Conservation (phyloP, 2,888 invertebrate species). For the Cephus sareptanus region DNA sequence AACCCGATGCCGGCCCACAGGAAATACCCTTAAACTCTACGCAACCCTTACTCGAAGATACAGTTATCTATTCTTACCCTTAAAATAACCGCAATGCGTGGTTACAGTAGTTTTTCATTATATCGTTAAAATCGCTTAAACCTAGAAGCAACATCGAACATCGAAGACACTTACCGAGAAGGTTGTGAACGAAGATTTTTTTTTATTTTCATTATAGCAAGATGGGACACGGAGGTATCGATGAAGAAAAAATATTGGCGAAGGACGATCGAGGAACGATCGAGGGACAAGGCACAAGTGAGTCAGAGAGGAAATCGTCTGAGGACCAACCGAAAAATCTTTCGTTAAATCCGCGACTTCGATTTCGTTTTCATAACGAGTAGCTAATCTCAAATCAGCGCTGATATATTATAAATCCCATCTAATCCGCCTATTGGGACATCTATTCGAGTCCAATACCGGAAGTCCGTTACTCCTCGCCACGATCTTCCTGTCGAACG, state of each 20-base stretch:
- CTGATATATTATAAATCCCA: neutral
- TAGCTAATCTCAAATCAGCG: too few species aligned
- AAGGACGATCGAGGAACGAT: conserved; percentile 42
- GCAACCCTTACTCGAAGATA: neutral
- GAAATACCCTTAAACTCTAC: neutral
- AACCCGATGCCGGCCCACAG: neutral
- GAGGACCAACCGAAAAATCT: conserved; percentile 20
- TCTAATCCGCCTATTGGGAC: neutral
- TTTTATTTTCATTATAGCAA: conserved; percentile 20
- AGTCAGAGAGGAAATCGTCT: conserved; percentile 48
- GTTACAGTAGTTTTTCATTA: neutral
- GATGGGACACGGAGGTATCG: conserved; percentile 4
- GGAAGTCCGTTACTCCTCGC: neutral
- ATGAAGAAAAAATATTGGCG: conserved; percentile 24
- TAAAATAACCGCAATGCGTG: neutral
- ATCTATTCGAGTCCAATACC: neutral
- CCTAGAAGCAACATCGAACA: conserved; percentile 57
- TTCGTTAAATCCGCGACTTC: neutral
- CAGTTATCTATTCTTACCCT: neutral
- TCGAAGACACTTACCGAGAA: conserved; percentile 43
- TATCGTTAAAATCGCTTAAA: conserved; percentile 11
- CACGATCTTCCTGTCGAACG: neutral
- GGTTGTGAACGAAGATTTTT: neutral
- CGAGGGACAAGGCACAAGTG: conserved; percentile 60
- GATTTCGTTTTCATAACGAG: neutral